These are phyloP conservation scores for Protomyctophum bolini DNA, from an alignment of 2,113 vertebrate species.

Conservation along the genomic window DNA sequence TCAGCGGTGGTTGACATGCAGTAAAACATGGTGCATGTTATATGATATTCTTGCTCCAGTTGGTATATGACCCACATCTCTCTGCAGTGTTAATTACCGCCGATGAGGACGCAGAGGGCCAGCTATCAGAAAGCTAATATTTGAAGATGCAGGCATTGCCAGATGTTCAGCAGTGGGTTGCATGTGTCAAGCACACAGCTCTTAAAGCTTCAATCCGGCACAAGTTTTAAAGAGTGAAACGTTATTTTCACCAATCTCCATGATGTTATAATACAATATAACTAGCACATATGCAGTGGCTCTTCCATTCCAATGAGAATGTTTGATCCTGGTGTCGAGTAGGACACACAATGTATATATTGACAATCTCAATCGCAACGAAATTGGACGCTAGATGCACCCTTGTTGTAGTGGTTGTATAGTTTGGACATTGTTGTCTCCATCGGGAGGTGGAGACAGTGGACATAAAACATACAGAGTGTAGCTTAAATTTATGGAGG, in stretches of 20 bases:
- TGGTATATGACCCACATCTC: slow-evolving; percentile 10
- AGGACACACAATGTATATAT: no score
- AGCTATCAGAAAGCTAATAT: slow-evolving; percentile 59
- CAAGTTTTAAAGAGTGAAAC: no score
- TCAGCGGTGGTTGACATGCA: not conserved
- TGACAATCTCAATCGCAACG: no score
- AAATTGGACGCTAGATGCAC: no score
- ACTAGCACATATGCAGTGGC: no score
- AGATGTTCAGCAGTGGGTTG: slow-evolving; percentile 46
- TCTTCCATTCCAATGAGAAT: no score
- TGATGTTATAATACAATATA: no score
- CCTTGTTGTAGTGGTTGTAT: no score
- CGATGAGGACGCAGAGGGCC: slow-evolving; percentile 35
- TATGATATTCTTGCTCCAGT: slow-evolving; percentile 2
- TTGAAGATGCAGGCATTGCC: slow-evolving; percentile 35
- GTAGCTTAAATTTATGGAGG: slow-evolving; percentile 31
- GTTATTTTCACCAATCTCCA: no score
- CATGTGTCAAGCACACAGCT: not conserved
- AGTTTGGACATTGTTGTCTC: no score
- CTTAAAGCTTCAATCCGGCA: no score
- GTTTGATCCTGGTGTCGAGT: no score
- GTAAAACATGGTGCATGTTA: slow-evolving; percentile 29
- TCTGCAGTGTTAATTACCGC: slow-evolving; percentile 52
- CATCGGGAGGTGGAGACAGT: not conserved
- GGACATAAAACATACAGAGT: slow-evolving; percentile 28